Percentiles rank a stretch among this genome's conserved stretches.
phyloP scores from a whole-genome alignment of 2,888 invertebrate genomes.

The Acrocera orbiculus region DNA sequence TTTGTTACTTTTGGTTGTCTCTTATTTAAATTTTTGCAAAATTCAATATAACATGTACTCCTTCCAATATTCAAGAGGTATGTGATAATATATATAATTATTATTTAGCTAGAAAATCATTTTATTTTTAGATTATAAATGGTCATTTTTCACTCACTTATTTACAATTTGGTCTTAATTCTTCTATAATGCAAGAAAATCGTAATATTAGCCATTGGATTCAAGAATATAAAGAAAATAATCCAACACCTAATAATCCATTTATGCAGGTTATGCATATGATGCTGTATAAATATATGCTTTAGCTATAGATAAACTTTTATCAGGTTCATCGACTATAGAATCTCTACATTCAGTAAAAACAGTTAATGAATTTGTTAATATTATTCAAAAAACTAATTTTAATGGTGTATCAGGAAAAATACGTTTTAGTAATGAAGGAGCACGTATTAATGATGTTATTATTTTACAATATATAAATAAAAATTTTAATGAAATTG shows the following conservation, averaged over 20 bases:
- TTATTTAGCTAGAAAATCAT: background rate
- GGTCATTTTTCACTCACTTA: constrained; percentile 56
- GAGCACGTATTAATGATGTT: constrained; percentile 44
- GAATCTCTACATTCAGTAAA: constrained; percentile 16
- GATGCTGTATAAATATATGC: constrained; percentile 73
- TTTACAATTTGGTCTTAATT: constrained; percentile 44
- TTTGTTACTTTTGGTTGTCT: too few species aligned
- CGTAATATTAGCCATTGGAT: constrained; percentile 47
- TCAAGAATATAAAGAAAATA: constrained; percentile 24
- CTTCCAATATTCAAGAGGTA: too few species aligned
- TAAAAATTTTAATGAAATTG: constrained; percentile 34
- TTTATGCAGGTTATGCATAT: constrained; percentile 59
- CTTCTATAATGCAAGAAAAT: constrained; percentile 43
- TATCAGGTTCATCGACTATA: constrained; percentile 31
- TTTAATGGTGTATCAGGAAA: constrained; percentile 58
- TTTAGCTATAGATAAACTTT: constrained; percentile 45
- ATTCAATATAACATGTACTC: too few species aligned
- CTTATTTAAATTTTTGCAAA: too few species aligned
- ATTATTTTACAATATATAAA: constrained; percentile 43
- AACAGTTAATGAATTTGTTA: constrained; percentile 33
- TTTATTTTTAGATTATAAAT: constrained; percentile 39
- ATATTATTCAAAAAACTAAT: constrained; percentile 44
- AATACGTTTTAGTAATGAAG: constrained; percentile 49
- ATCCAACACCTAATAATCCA: constrained; percentile 30
- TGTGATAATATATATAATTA: too few species aligned